These are phyloP conservation scores for Ctenoplectra terminalis DNA, from an alignment of 1,140 invertebrate species.

Conservation along the genomic window DNA sequence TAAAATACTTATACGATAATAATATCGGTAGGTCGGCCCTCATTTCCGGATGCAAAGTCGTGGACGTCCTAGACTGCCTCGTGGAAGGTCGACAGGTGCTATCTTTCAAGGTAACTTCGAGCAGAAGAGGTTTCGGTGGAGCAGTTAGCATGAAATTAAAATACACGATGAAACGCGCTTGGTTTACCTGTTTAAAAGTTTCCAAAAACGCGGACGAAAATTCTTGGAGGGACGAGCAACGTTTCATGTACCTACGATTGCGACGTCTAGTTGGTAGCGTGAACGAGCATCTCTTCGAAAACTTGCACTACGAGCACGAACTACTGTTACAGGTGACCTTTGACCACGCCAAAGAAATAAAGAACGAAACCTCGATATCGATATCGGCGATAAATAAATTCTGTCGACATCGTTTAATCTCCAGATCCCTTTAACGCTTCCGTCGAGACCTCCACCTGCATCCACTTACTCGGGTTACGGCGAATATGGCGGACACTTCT, in stretches of 20 bases:
- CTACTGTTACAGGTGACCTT: constrained; percentile 51
- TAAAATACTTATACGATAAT: constrained; percentile 3
- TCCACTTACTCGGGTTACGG: constrained; percentile 80
- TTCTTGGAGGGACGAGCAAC: constrained; percentile 78
- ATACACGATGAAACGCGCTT: constrained; percentile 77
- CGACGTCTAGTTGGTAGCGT: constrained; percentile 76
- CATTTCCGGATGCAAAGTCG: constrained; percentile 78
- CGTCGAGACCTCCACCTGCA: constrained; percentile 62
- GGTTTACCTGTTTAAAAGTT: constrained; percentile 79
- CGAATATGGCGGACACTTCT: constrained; percentile 78
- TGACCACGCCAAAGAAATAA: background rate
- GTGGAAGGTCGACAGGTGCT: constrained; percentile 74
- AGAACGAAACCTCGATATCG: too few species aligned
- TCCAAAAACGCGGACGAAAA: constrained; percentile 66
- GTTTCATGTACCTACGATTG: constrained; percentile 79
- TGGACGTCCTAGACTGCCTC: constrained; percentile 80
- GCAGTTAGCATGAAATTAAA: constrained; percentile 75
- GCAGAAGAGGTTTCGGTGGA: constrained; percentile 23
- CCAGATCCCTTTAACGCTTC: constrained; percentile 8
- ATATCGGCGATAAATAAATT: too few species aligned
- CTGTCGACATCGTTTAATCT: background rate
- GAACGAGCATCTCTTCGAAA: constrained; percentile 75
- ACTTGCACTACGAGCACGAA: constrained; percentile 72
- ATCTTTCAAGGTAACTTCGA: constrained; percentile 64
- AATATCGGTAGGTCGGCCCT: constrained; percentile 67